phyloP scores from a whole-genome alignment of 2,113 vertebrate species.

The Otis tarda region DNA sequence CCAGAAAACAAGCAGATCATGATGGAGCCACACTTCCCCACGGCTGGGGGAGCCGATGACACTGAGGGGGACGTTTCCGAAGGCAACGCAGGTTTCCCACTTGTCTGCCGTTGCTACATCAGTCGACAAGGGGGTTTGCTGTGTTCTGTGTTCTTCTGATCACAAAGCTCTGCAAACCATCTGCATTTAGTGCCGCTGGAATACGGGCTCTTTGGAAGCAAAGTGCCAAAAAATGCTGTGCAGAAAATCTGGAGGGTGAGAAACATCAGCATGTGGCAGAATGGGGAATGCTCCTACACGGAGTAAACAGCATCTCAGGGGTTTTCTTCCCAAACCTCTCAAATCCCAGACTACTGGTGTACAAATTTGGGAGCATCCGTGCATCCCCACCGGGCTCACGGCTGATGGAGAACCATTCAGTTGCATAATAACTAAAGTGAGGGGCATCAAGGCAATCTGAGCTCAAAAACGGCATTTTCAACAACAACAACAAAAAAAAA shows the following conservation, averaged over 20 bases:
- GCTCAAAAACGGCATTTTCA: not conserved
- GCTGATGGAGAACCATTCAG: not conserved
- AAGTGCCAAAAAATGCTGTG: not conserved
- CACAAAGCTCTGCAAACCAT: not conserved
- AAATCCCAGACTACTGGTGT: too few species aligned
- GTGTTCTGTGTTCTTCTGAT: not conserved
- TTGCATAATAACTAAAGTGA: not conserved
- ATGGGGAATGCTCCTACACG: accelerated
- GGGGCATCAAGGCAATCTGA: accelerated
- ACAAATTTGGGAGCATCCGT: accelerated
- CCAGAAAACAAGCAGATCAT: not conserved
- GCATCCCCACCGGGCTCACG: not conserved
- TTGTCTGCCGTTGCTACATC: not conserved
- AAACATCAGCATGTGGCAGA: not conserved
- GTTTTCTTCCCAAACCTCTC: not conserved
- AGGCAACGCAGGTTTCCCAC: not conserved
- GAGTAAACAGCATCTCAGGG: accelerated
- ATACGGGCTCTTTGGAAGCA: not conserved
- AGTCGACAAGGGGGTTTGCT: not conserved
- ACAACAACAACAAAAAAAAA: not conserved
- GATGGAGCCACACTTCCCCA: not conserved
- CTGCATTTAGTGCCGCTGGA: accelerated
- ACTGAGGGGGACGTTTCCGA: accelerated
- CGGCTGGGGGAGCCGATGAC: accelerated
- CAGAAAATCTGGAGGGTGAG: not conserved